Conservation (phyloP, 2,888 invertebrate species). For the Heliconius sara region DNA sequence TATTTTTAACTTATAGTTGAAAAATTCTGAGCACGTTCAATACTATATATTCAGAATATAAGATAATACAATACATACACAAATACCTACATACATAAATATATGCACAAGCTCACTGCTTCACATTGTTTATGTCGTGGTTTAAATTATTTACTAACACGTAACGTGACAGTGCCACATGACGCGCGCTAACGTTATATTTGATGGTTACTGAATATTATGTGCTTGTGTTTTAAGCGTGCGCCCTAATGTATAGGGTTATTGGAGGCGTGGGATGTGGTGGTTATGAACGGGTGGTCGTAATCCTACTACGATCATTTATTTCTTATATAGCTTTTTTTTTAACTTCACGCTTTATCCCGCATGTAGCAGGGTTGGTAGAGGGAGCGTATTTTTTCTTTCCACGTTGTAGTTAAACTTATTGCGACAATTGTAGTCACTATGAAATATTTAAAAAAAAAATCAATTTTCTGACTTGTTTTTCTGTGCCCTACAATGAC, state of each 20-base stretch:
- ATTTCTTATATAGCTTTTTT: not conserved
- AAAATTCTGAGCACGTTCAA: not conserved
- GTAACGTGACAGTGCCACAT: conserved; percentile 32
- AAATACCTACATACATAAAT: not conserved
- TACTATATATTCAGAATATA: not conserved
- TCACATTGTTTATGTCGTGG: conserved; percentile 27
- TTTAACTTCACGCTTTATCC: no score
- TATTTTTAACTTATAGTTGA: no score
- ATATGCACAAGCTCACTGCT: conserved; percentile 7
- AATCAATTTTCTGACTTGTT: no score
- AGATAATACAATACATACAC: not conserved
- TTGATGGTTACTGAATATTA: conserved; percentile 37
- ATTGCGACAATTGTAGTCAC: no score
- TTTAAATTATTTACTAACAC: conserved; percentile 36
- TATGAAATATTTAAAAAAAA: no score
- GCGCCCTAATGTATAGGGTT: not conserved
- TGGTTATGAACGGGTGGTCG: not conserved
- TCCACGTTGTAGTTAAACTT: no score
- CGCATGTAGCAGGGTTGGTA: no score
- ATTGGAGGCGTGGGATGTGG: conserved; percentile 1
- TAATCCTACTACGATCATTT: not conserved
- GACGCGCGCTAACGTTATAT: conserved; percentile 40
- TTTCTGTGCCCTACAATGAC: no score
- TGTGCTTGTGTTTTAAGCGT: conserved; percentile 18
- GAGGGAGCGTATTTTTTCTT: no score